Evolutionary conservation across 2,113 vertebrate genomes (phyloP).

Genomic region (Varanus salvator): DNA sequence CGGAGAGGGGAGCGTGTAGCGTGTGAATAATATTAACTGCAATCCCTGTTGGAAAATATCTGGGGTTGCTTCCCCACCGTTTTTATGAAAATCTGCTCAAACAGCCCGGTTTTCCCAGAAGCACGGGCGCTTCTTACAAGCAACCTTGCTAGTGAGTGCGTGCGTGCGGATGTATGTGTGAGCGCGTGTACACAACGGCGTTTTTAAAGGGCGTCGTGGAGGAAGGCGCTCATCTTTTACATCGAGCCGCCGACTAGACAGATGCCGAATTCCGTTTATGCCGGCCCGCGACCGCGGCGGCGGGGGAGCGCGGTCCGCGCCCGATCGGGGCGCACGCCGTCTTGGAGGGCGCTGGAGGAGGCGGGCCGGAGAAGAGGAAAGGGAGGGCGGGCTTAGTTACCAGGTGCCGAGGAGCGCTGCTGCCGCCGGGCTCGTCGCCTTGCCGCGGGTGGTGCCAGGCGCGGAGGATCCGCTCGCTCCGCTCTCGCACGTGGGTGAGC

Average conservation of each 20-base stretch:
- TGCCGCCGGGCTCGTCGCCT: not conserved
- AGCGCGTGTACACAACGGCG: not conserved
- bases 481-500: constrained; percentile 12
- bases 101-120: not conserved
- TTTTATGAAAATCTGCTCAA: not conserved
- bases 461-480: not conserved
- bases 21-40: not conserved
- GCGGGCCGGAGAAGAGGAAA: not conserved
- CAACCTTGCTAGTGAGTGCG: not conserved
- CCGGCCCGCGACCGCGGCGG: not conserved
- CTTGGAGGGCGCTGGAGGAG: not conserved
- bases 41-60: not conserved
- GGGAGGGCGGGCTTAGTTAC: not conserved
- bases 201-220: not conserved
- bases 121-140: not conserved
- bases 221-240: not conserved
- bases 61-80: not conserved
- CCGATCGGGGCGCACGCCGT: not conserved
- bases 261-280: not conserved
- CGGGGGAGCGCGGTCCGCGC: not conserved
- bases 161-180: not conserved
- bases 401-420: constrained; percentile 13
- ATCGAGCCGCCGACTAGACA: too few relatives aligned
- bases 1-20: not conserved
- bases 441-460: constrained; percentile 14